Evolutionary conservation across 2,888 invertebrate species (phyloP).

Genomic region (Drosophila maculinotata): DNA sequence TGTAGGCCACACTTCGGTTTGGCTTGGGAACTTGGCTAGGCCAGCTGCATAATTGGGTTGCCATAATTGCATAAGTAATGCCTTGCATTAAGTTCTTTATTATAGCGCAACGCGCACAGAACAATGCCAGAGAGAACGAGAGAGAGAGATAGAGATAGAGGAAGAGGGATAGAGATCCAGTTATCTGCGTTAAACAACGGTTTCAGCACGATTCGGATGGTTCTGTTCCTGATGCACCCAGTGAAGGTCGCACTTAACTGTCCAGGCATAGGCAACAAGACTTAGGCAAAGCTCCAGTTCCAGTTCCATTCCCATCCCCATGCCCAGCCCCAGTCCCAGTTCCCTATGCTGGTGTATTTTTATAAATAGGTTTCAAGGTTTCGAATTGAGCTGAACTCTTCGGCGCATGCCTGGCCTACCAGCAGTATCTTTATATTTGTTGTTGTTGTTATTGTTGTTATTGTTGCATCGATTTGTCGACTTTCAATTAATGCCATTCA

Average conservation of each 20-base stretch:
- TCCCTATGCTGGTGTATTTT: conserved; percentile 43
- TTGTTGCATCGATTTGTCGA: conserved; percentile 64
- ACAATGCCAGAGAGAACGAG: conserved; percentile 20
- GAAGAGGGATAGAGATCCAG: conserved; percentile 47
- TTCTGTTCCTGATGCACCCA: conserved; percentile 42
- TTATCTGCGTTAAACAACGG: conserved; percentile 70
- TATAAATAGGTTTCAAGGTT: conserved; percentile 78
- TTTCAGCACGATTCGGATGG: conserved; percentile 29
- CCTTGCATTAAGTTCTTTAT: conserved; percentile 44
- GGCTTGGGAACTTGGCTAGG: conserved; percentile 47
- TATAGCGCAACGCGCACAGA: conserved; percentile 24
- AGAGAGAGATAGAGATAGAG: not conserved
- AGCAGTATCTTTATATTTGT: conserved; percentile 6
- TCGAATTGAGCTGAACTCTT: conserved; percentile 37
- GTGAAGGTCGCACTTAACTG: conserved; percentile 66
- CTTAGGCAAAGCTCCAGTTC: conserved; percentile 43
- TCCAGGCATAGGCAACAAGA: conserved; percentile 28
- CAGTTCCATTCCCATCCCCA: too few relatives aligned
- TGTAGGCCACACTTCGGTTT: conserved; percentile 9
- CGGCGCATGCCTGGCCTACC: conserved; percentile 22
- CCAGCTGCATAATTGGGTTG: conserved; percentile 70
- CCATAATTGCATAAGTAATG: conserved; percentile 57
- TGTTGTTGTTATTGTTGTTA: conserved; percentile 4
- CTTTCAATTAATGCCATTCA: conserved; percentile 62
- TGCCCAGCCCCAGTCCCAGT: conserved; percentile 45